A percentile compares a stretch with the other conserved stretches of the same genome.
Conservation (phyloP, 2,113 vertebrate species). For the Abramis brama region DNA sequence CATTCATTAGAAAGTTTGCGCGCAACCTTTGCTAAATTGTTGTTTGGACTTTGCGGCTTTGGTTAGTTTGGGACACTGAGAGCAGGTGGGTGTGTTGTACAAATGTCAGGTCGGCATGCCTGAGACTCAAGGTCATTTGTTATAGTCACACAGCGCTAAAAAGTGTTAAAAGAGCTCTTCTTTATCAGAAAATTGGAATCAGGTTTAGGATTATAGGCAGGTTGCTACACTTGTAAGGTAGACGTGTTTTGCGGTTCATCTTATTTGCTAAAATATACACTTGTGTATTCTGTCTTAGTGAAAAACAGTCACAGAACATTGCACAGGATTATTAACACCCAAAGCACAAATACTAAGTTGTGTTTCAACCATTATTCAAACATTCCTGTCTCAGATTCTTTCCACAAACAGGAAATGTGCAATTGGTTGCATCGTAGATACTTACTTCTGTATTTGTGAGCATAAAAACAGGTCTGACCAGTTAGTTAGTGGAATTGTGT, state of each 20-base stretch:
- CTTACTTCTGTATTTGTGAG: neutral
- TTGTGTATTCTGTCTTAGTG: neutral
- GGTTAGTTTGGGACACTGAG: neutral
- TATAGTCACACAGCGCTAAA: neutral
- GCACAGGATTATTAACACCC: slow-evolving; percentile 31
- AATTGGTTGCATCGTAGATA: neutral
- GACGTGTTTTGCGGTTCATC: neutral
- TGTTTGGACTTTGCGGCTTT: neutral
- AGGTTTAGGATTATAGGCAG: slow-evolving; percentile 24
- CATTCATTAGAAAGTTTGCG: slow-evolving; percentile 8
- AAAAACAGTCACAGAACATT: slow-evolving; percentile 16
- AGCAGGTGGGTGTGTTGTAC: neutral
- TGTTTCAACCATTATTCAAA: neutral
- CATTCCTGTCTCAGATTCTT: slow-evolving; percentile 33
- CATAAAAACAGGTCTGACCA: slow-evolving; percentile 11
- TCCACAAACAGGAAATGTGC: slow-evolving; percentile 24
- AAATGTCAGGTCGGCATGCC: neutral
- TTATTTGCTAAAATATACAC: neutral
- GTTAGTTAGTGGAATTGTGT: neutral
- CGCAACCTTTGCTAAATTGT: neutral
- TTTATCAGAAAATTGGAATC: slow-evolving; percentile 59
- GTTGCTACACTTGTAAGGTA: slow-evolving; percentile 11
- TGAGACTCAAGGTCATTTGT: slow-evolving; percentile 59
- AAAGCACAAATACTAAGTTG: slow-evolving; percentile 27
- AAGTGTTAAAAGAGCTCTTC: slow-evolving; percentile 43